phyloP scores from a whole-genome alignment of 2,797 vertebrate genomes.

The Antrozous pallidus region DNA sequence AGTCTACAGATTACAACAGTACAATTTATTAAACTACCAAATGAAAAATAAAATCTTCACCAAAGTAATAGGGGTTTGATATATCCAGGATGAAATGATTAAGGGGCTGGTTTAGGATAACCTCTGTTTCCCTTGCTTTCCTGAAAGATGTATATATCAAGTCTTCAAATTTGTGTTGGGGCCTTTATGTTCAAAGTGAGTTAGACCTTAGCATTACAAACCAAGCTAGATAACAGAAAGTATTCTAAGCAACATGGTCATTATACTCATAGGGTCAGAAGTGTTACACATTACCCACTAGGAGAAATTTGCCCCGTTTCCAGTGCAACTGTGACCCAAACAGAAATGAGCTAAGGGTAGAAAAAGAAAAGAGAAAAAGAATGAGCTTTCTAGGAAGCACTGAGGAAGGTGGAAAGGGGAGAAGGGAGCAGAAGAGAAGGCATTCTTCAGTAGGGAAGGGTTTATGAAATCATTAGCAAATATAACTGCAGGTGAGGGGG shows the following conservation, averaged over 20 bases:
- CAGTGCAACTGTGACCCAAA: not conserved
- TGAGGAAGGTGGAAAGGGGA: too few species aligned
- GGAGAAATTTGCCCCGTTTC: not conserved
- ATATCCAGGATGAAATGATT: not conserved
- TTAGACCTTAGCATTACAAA: not conserved
- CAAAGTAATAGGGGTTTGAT: not conserved
- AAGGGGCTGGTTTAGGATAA: not conserved
- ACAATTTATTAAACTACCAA: constrained; percentile 13
- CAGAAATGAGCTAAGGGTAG: not conserved
- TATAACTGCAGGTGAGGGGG: not conserved
- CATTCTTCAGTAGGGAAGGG: not conserved
- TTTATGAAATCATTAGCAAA: not conserved
- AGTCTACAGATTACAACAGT: not conserved
- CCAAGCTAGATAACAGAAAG: not conserved
- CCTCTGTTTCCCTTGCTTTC: not conserved
- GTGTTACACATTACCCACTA: not conserved
- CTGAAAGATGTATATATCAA: not conserved
- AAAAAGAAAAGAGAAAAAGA: not conserved
- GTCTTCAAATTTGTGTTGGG: not conserved
- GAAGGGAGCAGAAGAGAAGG: not conserved
- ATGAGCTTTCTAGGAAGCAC: not conserved
- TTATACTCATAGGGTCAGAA: not conserved
- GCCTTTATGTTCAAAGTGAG: not conserved
- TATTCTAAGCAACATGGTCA: not conserved
- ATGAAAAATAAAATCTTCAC: not conserved